These are phyloP conservation scores for Leuciscus waleckii DNA, from an alignment of 2,797 vertebrate genomes.

Conservation along the genomic window DNA sequence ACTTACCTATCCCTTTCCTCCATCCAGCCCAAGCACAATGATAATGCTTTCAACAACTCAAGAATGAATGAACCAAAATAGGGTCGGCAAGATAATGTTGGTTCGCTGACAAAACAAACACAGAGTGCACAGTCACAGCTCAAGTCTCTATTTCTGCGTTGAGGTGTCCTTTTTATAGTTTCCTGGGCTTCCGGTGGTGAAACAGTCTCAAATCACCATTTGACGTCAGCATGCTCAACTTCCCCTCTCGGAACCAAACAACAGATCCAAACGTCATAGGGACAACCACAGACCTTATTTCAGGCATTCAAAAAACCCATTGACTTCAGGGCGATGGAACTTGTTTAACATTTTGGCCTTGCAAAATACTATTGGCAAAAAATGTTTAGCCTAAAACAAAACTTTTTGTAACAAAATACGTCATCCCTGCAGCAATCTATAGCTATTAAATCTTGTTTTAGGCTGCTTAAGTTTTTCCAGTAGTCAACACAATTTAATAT, in stretches of 20 bases:
- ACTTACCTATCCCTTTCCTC: too few relatives aligned
- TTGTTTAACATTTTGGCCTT: neutral
- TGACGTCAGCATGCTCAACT: neutral
- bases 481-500: neutral
- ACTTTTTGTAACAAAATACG: neutral
- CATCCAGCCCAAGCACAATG: too few relatives aligned
- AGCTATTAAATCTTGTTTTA: neutral
- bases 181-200: neutral
- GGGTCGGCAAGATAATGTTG: neutral
- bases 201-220: neutral
- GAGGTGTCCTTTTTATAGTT: neutral
- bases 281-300: neutral
- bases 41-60: too few relatives aligned
- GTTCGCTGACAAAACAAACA: neutral
- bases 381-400: neutral
- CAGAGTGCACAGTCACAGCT: neutral
- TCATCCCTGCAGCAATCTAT: neutral
- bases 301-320: neutral
- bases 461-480: neutral
- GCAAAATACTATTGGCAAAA: neutral
- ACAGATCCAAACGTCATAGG: neutral
- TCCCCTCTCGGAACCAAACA: neutral
- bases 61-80: neutral
- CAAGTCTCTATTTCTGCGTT: neutral
- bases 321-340: neutral